Conservation (phyloP, 2,888 invertebrate species). For the Microctonus aethiopoides region DNA sequence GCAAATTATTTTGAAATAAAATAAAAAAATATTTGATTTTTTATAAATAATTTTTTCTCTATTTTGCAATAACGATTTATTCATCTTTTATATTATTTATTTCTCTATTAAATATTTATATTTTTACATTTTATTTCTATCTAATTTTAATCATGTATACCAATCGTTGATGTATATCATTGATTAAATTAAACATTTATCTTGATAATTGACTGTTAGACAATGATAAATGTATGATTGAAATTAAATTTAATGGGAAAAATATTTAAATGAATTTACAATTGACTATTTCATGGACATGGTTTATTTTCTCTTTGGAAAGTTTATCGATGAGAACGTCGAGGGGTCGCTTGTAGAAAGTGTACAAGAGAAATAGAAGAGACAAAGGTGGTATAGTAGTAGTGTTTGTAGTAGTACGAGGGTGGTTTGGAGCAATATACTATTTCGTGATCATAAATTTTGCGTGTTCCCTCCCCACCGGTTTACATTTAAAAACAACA, state of each 20-base stretch:
- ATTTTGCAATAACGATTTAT: no score
- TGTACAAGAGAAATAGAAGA: not conserved
- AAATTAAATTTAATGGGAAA: constrained; percentile 20
- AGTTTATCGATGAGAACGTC: constrained; percentile 21
- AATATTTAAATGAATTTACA: constrained; percentile 31
- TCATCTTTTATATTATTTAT: not conserved
- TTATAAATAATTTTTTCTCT: no score
- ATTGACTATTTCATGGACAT: constrained; percentile 6
- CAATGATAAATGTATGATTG: constrained; percentile 6
- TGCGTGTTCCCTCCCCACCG: not conserved
- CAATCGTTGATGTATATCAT: not conserved
- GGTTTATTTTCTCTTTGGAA: constrained; percentile 13
- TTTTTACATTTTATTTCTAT: not conserved
- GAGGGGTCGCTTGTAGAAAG: constrained; percentile 3
- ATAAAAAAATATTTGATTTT: no score
- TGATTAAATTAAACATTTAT: constrained; percentile 15
- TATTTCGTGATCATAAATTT: constrained; percentile 24
- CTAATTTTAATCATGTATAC: not conserved
- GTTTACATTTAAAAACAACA: constrained; percentile 40
- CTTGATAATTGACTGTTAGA: constrained; percentile 15
- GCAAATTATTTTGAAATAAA: no score
- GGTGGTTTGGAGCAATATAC: not conserved
- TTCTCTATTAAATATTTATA: not conserved
- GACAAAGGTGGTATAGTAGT: not conserved
- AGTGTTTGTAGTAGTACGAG: not conserved